A percentile compares a stretch with the other conserved stretches of the same genome.
phyloP scores from a whole-genome alignment of 2,797 vertebrate genomes.

The Acropternis orthonyx region DNA sequence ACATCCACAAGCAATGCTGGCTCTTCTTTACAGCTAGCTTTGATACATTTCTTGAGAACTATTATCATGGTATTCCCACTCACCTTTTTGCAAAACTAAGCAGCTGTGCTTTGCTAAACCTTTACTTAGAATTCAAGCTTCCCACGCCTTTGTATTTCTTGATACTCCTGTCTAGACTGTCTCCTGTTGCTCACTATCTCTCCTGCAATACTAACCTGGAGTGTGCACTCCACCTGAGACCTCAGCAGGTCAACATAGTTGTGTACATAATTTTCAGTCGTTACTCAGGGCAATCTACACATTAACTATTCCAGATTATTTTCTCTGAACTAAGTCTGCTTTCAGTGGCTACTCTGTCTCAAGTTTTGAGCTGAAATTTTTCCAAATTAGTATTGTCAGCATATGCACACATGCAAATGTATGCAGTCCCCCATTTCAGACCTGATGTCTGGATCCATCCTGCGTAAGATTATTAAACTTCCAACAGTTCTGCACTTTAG shows the following conservation, averaged over 20 bases:
- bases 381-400: background rate
- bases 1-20: background rate
- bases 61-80: background rate
- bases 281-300: background rate
- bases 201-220: background rate
- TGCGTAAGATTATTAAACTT: background rate
- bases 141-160: background rate
- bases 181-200: background rate
- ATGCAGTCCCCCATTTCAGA: background rate
- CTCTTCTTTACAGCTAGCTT: background rate
- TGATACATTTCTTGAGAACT: background rate
- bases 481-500: background rate
- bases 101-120: background rate
- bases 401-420: background rate
- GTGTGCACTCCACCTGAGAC: background rate
- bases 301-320: background rate
- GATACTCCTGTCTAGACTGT: background rate
- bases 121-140: background rate
- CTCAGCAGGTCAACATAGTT: background rate
- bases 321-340: background rate
- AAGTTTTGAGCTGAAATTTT: background rate
- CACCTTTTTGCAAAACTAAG: background rate
- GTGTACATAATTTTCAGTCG: background rate
- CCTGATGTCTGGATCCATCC: background rate
- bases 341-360: background rate